A percentile compares a stretch with the other conserved stretches of the same genome.
phyloP scores from a whole-genome alignment of 1,140 invertebrate genomes.

The Sycobia sp. region DNA sequence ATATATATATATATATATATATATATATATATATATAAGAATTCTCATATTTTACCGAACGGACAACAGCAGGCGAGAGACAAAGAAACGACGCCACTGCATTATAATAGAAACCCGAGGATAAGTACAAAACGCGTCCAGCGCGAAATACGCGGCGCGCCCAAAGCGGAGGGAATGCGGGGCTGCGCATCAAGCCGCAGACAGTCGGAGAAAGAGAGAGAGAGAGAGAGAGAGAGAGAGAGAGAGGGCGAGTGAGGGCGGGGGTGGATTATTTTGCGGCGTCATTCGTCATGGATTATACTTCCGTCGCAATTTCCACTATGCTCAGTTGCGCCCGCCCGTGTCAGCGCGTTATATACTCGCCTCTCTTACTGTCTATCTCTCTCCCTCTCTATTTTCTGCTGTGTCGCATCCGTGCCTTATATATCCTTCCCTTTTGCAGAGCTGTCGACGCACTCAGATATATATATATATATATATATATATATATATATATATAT shows the following conservation, averaged over 20 bases:
- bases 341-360: conserved; percentile 29
- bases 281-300: conserved; percentile 49
- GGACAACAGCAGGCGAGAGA: no score
- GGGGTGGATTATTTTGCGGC: conserved; percentile 44
- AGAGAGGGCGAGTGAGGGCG: conserved; percentile 18
- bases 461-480: no score
- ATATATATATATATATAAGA: not conserved
- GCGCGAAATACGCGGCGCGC: conserved; percentile 27
- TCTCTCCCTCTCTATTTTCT: conserved; percentile 29
- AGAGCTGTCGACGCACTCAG: no score
- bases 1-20: not conserved
- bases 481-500: no score
- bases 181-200: no score
- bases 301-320: conserved; percentile 27
- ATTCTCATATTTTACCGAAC: no score
- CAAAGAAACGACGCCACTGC: no score
- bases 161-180: no score
- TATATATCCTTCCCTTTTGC: not conserved
- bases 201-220: no score
- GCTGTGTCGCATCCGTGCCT: conserved; percentile 15
- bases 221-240: no score
- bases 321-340: conserved; percentile 4
- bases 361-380: no score
- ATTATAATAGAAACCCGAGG: conserved; percentile 46
- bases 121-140: conserved; percentile 40